These are phyloP conservation scores for Iphiclides podalirius DNA, from an alignment of 2,888 invertebrate species.

Conservation along the genomic window DNA sequence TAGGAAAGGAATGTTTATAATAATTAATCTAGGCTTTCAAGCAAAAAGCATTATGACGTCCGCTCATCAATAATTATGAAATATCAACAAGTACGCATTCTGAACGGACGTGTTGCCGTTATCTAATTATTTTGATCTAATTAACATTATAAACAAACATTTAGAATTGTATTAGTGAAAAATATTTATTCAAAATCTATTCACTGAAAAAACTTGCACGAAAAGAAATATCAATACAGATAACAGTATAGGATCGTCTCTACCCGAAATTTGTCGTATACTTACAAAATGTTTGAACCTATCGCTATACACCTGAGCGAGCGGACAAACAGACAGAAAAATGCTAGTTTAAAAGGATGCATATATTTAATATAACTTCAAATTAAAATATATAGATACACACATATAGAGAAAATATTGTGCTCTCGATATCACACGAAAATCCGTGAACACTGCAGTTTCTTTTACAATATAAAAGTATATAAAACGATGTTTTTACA, in stretches of 20 bases:
- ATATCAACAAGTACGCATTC: no score
- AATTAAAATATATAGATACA: slow-evolving; percentile 22
- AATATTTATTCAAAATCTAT: slow-evolving; percentile 13
- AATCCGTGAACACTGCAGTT: no score
- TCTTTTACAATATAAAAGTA: no score
- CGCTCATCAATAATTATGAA: no score
- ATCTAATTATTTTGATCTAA: slow-evolving; percentile 15
- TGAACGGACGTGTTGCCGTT: slow-evolving; percentile 13
- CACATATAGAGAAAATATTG: slow-evolving; percentile 3
- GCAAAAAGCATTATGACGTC: no score
- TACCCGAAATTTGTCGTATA: slow-evolving; percentile 49
- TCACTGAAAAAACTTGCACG: slow-evolving; percentile 11
- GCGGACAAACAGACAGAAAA: slow-evolving; percentile 65
- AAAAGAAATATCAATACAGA: slow-evolving; percentile 11
- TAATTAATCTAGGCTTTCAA: no score
- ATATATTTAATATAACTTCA: slow-evolving; percentile 33
- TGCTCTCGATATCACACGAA: background rate
- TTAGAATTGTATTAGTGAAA: slow-evolving; percentile 1
- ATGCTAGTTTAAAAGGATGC: slow-evolving; percentile 49
- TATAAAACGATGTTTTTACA: background rate
- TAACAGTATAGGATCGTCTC: slow-evolving; percentile 35
- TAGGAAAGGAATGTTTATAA: no score
- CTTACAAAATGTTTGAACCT: slow-evolving; percentile 62
- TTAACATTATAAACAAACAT: slow-evolving; percentile 7
- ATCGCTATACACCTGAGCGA: slow-evolving; percentile 69